Conservation (phyloP, 2,797 vertebrate species). For the Myotis daubentonii region DNA sequence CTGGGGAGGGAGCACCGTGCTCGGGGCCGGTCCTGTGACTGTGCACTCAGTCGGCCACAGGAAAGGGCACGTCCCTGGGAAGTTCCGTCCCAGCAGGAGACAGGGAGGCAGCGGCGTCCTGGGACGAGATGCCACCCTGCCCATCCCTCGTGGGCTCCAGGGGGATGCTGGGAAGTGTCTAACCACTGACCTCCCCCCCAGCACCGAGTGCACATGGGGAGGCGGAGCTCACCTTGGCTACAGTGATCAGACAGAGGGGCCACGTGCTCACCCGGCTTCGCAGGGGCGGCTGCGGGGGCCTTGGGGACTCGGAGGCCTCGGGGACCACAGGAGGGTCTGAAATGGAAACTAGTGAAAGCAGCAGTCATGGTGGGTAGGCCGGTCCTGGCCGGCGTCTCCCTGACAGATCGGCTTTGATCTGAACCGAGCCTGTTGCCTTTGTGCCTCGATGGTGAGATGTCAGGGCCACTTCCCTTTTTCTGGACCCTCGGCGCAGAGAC, state of each 20-base stretch:
- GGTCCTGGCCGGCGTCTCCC: no score
- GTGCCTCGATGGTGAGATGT: no score
- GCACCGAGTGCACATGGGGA: accelerated
- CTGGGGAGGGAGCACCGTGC: neutral
- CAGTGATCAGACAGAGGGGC: accelerated
- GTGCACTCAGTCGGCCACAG: accelerated
- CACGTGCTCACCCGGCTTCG: no score
- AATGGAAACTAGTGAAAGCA: no score
- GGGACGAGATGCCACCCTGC: neutral
- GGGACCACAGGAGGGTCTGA: no score
- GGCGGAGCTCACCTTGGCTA: accelerated
- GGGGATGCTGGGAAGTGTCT: neutral
- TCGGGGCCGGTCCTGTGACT: accelerated
- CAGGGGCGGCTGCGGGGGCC: no score
- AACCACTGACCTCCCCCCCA: neutral
- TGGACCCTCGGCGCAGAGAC: no score
- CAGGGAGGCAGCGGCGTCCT: accelerated
- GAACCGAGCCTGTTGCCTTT: no score
- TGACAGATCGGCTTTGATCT: no score
- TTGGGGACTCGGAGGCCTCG: no score
- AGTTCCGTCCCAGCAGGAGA: neutral
- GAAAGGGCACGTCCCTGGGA: neutral
- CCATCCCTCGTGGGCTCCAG: neutral
- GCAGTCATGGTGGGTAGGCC: no score
- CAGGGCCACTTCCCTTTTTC: no score